These are phyloP conservation scores for Mustela nigripes DNA, from an alignment of 2,113 vertebrate species.

Conservation along the genomic window DNA sequence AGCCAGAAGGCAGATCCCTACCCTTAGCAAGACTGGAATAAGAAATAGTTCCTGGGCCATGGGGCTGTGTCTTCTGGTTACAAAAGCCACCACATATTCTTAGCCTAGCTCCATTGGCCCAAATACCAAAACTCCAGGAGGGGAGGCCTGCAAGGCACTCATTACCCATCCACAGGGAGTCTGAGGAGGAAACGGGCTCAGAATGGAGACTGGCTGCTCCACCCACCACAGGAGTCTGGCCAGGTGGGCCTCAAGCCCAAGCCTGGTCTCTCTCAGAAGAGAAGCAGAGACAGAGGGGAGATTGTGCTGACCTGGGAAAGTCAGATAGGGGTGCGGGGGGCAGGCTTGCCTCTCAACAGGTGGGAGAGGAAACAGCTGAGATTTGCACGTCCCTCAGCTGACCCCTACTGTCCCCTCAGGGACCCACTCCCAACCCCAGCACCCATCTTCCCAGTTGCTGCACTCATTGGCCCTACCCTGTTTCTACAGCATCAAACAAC, in stretches of 20 bases:
- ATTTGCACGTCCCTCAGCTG: background rate
- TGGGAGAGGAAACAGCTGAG: background rate
- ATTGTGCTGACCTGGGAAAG: background rate
- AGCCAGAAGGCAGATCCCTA: background rate
- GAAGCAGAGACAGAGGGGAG: background rate
- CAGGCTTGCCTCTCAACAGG: background rate
- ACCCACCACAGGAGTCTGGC: background rate
- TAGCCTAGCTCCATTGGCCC: background rate
- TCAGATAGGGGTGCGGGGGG: background rate
- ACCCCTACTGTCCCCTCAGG: too few relatives aligned
- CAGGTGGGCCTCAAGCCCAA: background rate
- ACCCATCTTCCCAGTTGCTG: background rate
- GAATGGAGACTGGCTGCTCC: background rate
- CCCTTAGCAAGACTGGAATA: background rate
- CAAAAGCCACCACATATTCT: background rate
- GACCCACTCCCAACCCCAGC: background rate
- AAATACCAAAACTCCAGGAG: background rate
- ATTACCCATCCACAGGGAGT: background rate
- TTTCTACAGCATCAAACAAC: background rate
- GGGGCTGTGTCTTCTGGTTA: background rate
- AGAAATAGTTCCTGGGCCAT: background rate
- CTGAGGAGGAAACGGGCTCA: background rate
- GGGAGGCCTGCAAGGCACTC: background rate
- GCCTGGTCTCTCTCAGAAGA: background rate
- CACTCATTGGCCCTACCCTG: background rate